phyloP scores from a whole-genome alignment of 2,113 vertebrate genomes.

The Pipa parva region DNA sequence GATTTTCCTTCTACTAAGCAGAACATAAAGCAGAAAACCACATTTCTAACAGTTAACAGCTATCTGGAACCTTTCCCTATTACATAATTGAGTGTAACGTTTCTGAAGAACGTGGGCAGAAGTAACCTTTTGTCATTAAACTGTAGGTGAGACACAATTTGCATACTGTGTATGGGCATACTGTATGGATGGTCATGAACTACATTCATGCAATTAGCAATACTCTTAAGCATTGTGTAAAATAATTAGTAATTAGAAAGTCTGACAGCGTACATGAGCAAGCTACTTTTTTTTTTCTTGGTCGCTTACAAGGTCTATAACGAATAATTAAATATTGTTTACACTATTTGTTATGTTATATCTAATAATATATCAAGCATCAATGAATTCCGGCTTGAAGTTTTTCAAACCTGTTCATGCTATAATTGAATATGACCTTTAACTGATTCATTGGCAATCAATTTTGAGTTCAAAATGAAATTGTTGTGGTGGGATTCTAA shows the following conservation, averaged over 20 bases:
- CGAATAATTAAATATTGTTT: constrained; percentile 31
- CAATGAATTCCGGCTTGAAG: neutral
- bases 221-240: constrained; percentile 35
- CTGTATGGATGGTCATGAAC: constrained; percentile 40
- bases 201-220: constrained; percentile 32
- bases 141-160: constrained; percentile 60
- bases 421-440: too few species aligned
- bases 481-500: too few species aligned
- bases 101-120: constrained; percentile 74
- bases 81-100: constrained; percentile 82
- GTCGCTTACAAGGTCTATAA: constrained; percentile 26
- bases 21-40: constrained; percentile 75
- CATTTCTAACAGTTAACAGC: constrained; percentile 81
- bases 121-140: constrained; percentile 73
- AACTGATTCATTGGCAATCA: too few species aligned
- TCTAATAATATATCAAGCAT: neutral
- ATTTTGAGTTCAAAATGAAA: too few species aligned
- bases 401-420: neutral
- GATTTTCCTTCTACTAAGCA: constrained; percentile 67
- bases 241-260: constrained; percentile 40
- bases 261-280: constrained; percentile 15
- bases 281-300: constrained; percentile 21
- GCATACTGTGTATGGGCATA: constrained; percentile 26
- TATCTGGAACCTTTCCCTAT: constrained; percentile 68
- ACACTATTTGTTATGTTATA: neutral